Percentiles rank a stretch among this genome's conserved stretches.
These are phyloP conservation scores for Syngnathoides biaculeatus DNA, from an alignment of 2,113 vertebrate species.

Conservation along the genomic window DNA sequence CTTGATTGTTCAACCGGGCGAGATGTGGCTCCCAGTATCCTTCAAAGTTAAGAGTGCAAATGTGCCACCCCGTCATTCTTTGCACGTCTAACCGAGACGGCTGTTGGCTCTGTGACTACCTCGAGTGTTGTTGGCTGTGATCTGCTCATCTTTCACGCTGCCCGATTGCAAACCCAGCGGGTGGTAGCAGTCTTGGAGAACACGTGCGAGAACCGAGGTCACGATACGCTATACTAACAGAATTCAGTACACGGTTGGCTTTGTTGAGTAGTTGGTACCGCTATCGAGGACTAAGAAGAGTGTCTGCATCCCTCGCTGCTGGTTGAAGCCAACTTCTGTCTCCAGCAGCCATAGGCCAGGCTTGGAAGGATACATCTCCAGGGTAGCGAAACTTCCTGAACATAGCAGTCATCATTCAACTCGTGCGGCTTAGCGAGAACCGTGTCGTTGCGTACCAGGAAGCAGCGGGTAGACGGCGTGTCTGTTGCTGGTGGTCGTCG, in stretches of 20 bases:
- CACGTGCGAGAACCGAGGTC: slow-evolving; percentile 3
- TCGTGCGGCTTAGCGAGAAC: neutral
- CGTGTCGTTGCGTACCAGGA: slow-evolving; percentile 72
- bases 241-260: neutral
- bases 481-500: slow-evolving; percentile 73
- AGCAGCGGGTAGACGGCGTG: slow-evolving; percentile 83
- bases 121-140: slow-evolving; percentile 74
- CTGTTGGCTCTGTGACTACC: slow-evolving; percentile 61
- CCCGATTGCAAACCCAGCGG: slow-evolving; percentile 83
- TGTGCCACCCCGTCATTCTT: neutral
- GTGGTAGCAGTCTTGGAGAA: slow-evolving; percentile 77
- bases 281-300: slow-evolving; percentile 84
- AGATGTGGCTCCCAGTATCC: slow-evolving; percentile 84
- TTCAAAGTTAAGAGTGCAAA: slow-evolving; percentile 45
- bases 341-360: slow-evolving; percentile 90
- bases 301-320: slow-evolving; percentile 87
- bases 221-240: neutral
- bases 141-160: slow-evolving; percentile 78
- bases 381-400: slow-evolving; percentile 84
- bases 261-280: slow-evolving; percentile 66
- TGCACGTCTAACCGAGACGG: neutral
- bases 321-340: slow-evolving; percentile 83
- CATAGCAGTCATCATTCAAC: neutral
- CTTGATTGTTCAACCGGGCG: slow-evolving; percentile 84
- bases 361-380: slow-evolving; percentile 89